Conservation (phyloP, 2,797 vertebrate genomes). For the Pygocentrus nattereri region DNA sequence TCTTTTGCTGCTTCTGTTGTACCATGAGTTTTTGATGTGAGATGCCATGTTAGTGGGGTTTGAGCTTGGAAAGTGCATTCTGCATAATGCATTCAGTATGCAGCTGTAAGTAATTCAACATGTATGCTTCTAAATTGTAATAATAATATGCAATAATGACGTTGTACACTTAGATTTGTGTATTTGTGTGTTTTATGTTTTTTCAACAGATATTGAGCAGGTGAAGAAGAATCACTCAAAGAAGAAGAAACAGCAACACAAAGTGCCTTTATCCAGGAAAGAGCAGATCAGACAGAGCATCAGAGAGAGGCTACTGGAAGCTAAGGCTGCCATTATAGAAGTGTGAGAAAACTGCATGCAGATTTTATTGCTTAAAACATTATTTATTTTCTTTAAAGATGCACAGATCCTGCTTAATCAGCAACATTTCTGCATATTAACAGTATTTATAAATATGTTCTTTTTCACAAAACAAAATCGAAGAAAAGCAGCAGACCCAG, state of each 20-base stretch:
- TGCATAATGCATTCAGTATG: no score
- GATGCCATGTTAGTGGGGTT: no score
- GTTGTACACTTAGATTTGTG: neutral
- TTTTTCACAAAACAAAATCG: no score
- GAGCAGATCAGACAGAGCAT: conserved; percentile 75
- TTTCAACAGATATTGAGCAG: conserved; percentile 68
- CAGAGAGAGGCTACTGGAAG: conserved; percentile 75
- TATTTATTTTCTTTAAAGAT: neutral
- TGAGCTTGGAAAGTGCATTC: no score
- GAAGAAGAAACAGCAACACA: conserved; percentile 72
- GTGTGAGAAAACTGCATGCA: conserved; percentile 65
- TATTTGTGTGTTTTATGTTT: neutral
- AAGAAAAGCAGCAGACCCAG: no score
- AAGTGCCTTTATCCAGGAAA: conserved; percentile 72
- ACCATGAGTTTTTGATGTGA: no score
- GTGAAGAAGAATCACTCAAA: conserved; percentile 70
- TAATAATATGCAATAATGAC: no score
- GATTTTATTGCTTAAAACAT: neutral
- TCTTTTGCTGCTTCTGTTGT: no score
- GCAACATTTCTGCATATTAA: no score
- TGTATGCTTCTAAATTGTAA: no score
- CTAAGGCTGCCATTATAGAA: conserved; percentile 78
- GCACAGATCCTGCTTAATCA: neutral
- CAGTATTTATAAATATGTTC: no score
- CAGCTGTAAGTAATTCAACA: no score